Evolutionary conservation across 1,140 invertebrate genomes (phyloP).

Genomic region (Helicoverpa armigera): DNA sequence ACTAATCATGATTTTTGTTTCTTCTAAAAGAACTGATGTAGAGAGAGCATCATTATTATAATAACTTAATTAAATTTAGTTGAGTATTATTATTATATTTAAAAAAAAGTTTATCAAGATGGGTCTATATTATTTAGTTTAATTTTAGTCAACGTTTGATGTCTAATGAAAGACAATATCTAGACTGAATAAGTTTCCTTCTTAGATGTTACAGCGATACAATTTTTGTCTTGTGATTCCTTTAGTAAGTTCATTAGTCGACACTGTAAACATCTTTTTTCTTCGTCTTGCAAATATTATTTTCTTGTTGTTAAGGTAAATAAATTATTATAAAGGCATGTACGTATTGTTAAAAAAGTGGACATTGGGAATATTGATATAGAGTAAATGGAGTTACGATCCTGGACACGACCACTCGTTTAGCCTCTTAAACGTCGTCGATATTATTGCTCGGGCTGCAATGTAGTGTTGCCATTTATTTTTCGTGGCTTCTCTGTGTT

Average conservation of each 20-base stretch:
- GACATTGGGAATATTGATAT: conserved; percentile 50
- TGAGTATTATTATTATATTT: conserved; percentile 73
- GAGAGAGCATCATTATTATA: conserved; percentile 62
- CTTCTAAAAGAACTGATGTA: conserved; percentile 65
- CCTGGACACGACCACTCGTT: conserved; percentile 43
- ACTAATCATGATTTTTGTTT: conserved; percentile 47
- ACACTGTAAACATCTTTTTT: conserved; percentile 51
- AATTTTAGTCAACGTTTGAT: conserved; percentile 74
- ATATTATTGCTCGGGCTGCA: conserved; percentile 26
- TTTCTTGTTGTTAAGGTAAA: conserved; percentile 72
- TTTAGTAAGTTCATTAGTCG: conserved; percentile 59
- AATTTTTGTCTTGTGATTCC: conserved; percentile 57
- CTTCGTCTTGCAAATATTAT: conserved; percentile 61
- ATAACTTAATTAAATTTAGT: conserved; percentile 71
- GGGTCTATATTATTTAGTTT: conserved; percentile 67
- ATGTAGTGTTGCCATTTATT: neutral
- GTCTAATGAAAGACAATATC: conserved; percentile 78
- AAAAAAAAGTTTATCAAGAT: conserved; percentile 64
- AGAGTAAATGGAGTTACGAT: conserved; percentile 46
- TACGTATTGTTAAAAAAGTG: conserved; percentile 63
- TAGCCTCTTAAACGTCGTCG: conserved; percentile 30
- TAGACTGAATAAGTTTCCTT: conserved; percentile 82
- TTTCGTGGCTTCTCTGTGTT: conserved; percentile 29
- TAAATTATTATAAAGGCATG: conserved; percentile 72
- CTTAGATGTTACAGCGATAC: conserved; percentile 60